Evolutionary conservation across 2,888 invertebrate genomes (phyloP).

Genomic region (Volucella bombylans): DNA sequence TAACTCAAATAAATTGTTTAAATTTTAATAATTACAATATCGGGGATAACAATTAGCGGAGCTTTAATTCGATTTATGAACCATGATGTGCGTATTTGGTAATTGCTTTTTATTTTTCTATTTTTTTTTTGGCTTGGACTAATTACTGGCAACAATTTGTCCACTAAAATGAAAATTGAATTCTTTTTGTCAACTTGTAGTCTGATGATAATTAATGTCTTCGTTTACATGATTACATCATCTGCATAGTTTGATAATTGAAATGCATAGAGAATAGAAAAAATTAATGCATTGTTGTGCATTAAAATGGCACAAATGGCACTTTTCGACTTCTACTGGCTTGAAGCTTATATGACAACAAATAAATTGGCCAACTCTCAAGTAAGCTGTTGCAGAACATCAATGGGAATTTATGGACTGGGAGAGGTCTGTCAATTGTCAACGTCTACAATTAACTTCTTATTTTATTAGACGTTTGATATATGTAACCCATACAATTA

Average conservation of each 20-base stretch:
- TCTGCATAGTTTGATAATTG: constrained; percentile 24
- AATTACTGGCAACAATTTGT: constrained; percentile 11
- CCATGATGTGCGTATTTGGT: constrained; percentile 32
- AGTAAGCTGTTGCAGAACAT: no score
- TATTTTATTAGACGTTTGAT: no score
- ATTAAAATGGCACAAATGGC: no score
- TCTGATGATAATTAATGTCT: constrained; percentile 14
- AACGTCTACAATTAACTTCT: no score
- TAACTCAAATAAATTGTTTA: constrained; percentile 3
- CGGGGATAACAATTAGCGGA: constrained; percentile 18
- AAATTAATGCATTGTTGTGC: not conserved
- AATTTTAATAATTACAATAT: constrained; percentile 7
- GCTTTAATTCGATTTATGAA: constrained; percentile 20
- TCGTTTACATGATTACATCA: constrained; percentile 17
- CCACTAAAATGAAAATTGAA: not conserved
- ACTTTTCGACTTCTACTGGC: no score
- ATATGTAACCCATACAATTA: no score
- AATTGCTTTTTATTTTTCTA: not conserved
- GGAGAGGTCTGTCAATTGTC: no score
- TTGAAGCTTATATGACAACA: no score
- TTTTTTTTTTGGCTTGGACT: not conserved
- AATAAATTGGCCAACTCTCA: no score
- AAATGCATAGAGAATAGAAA: not conserved
- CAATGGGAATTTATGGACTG: no score
- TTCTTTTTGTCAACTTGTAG: not conserved